Percentiles rank a stretch among this genome's conserved stretches.
Evolutionary conservation across 2,113 vertebrate species (phyloP).

Genomic region (Pseudorasbora parva): DNA sequence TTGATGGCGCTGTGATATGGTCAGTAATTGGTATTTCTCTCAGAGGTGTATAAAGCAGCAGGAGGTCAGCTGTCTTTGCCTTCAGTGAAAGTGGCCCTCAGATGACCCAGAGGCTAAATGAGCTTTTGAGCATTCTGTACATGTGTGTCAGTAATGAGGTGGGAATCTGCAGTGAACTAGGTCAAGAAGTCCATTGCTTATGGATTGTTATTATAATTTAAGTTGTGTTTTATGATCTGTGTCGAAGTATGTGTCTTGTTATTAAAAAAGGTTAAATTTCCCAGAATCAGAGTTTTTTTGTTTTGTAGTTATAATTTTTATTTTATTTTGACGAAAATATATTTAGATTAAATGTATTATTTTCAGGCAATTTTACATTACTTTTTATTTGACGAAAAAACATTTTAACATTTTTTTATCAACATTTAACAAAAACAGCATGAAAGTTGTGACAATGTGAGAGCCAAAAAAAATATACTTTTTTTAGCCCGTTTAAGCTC

Average conservation of each 20-base stretch:
- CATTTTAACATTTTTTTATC: no score
- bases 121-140: slow-evolving; percentile 27
- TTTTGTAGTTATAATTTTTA: no score
- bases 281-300: no score
- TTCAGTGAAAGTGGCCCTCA: slow-evolving; percentile 2
- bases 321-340: not conserved
- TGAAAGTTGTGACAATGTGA: not conserved
- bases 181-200: not conserved
- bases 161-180: not conserved
- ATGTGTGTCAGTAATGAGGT: not conserved
- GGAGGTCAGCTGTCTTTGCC: slow-evolving; percentile 15
- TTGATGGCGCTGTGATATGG: not conserved
- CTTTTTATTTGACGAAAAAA: no score
- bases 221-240: not conserved
- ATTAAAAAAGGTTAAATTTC: no score
- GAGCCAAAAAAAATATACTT: not conserved
- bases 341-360: not conserved
- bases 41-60: slow-evolving; percentile 13
- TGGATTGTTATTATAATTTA: not conserved
- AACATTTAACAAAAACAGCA: not conserved
- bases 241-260: not conserved
- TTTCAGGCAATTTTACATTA: no score
- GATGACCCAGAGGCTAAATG: slow-evolving; percentile 28
- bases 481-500: no score
- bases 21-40: slow-evolving; percentile 40